A percentile compares a stretch with the other conserved stretches of the same genome.
phyloP scores from a whole-genome alignment of 2,797 vertebrate genomes.

The Galago senegalensis region DNA sequence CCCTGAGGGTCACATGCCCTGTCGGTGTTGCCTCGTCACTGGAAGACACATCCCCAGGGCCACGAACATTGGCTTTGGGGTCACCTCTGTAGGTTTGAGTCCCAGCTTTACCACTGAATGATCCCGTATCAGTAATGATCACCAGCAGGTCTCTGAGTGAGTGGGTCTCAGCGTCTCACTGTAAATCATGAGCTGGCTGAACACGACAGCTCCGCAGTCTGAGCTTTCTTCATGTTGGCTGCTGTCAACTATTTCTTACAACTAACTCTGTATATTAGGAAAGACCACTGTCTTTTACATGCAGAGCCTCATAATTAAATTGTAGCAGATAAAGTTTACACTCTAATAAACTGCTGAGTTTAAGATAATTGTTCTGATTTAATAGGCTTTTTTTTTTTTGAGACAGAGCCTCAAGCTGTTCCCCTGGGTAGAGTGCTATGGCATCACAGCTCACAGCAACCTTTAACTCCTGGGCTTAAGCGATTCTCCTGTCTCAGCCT shows the following conservation, averaged over 20 bases:
- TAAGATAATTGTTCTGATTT: neutral
- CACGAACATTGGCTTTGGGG: neutral
- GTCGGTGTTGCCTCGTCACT: neutral
- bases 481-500: no score
- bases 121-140: neutral
- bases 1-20: accelerated
- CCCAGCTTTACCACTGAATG: no score
- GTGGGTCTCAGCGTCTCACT: neutral
- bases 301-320: neutral
- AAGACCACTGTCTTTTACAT: neutral
- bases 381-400: no score
- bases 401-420: no score
- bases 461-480: no score
- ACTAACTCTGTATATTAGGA: neutral
- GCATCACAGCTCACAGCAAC: no score
- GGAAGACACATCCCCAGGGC: neutral
- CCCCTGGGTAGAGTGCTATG: no score
- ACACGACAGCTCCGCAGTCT: neutral
- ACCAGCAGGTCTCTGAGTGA: neutral
- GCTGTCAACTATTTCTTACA: neutral
- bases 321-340: neutral
- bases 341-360: neutral
- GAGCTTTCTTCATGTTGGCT: neutral
- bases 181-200: neutral
- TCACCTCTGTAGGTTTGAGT: no score